Base-by-base conservation (phyloP, 1,140 invertebrate species). In the Alviniconcha marisindica region DNA sequence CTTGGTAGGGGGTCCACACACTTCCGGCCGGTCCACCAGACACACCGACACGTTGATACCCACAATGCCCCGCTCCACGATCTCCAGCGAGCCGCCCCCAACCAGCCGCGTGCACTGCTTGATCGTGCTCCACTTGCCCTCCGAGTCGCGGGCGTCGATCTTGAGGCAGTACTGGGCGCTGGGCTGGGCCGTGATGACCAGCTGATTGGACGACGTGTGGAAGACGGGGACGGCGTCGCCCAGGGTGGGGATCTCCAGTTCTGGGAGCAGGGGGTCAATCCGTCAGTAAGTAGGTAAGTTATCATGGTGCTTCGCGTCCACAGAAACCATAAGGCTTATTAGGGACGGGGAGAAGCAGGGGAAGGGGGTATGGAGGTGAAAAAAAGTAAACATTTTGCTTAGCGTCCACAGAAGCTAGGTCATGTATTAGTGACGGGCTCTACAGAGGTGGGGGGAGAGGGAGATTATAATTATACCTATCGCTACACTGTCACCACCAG, bases 11-110 rank as follows among this genome's bases (percentile, higher is more conserved):
- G 40, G 2, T 1, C 87, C 87, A 81, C 89, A 90, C 15, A 90
- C 88, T 21, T 90, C 89, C 10, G 77, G 78, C n/a, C 89, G 77
- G 0, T 82, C n/a, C 10, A 71, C 69, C 66, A 90, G 84, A 85
- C 89, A 90, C 14, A 90, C 78, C 0, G 89, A 88, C 24, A 90
- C 84, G 56, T 90, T 90, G 66, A 90, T 76, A 10, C 84, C 83
- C n/a, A 76, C 66, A 5, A 89, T 66, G 40, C 86, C 87, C 10
- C 40, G 51, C 24, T 80, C 81, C 28, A 79, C n/a, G 1, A 89
- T 74, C 31, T 85, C 79, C 21, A 84, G 18, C 4, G 85, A 73
- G 33, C 84, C 73, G 21, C 83, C 74, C 63, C 86, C 74, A 79
- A 86, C 51, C 86, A 88, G 24, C 76, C 84, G 66, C 48, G 82